Conservation (phyloP, 2,797 vertebrate genomes). For the Eulemur coronatus region DNA sequence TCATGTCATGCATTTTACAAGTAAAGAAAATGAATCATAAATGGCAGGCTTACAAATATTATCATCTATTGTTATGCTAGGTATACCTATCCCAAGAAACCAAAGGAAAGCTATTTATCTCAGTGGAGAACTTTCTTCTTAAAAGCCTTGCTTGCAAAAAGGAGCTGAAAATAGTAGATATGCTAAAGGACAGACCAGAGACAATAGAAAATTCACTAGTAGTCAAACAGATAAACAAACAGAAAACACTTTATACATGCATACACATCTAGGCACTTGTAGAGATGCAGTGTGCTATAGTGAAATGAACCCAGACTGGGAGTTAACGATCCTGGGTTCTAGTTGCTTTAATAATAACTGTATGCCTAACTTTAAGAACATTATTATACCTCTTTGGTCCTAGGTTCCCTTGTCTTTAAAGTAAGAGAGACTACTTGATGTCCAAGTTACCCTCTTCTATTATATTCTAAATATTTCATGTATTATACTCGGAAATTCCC, state of each 20-base stretch:
- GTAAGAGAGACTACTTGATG: not conserved
- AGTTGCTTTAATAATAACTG: not conserved
- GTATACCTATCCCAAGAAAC: constrained; percentile 17
- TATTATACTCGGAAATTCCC: not conserved
- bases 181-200: not conserved
- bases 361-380: constrained; percentile 11
- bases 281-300: not conserved
- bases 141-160: constrained; percentile 29
- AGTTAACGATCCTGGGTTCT: not conserved
- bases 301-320: not conserved
- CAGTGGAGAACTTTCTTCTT: constrained; percentile 10
- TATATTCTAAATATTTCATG: not conserved
- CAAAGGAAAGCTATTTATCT: constrained; percentile 28
- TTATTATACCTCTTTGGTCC: not conserved
- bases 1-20: constrained; percentile 32
- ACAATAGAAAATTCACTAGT: not conserved
- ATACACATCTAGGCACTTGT: constrained; percentile 1
- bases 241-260: not conserved
- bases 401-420: not conserved
- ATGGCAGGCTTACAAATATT: not conserved
- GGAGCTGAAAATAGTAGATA: constrained; percentile 48
- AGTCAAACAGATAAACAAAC: constrained; percentile 4
- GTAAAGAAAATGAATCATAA: constrained; percentile 44
- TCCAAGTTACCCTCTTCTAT: not conserved
- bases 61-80: not conserved